Conservation (phyloP, 2,797 vertebrate species). For the Sebastes matsubarae region DNA sequence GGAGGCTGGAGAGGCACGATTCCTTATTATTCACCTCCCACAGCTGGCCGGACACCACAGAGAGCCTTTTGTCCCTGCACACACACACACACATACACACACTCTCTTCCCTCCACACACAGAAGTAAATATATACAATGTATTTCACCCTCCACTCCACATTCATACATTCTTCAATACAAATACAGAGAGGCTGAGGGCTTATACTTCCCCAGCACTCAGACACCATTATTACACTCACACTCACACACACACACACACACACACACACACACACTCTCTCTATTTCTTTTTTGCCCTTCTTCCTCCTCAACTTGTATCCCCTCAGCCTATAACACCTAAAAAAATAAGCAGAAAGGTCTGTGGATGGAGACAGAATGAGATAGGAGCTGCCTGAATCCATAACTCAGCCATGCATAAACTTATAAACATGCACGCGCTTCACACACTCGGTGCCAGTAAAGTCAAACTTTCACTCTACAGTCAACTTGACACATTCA, state of each 20-base stretch:
- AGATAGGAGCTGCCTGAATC: conserved; percentile 51
- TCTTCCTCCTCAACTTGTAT: conserved; percentile 27
- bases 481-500: neutral
- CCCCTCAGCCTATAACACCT: conserved; percentile 45
- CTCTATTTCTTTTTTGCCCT: neutral
- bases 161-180: conserved; percentile 39
- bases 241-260: conserved; percentile 1
- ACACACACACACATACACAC: conserved; percentile 3
- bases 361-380: conserved; percentile 44
- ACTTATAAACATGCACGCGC: conserved; percentile 36
- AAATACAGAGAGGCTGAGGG: conserved; percentile 29
- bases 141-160: conserved; percentile 23
- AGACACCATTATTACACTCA: conserved; percentile 11
- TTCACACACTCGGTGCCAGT: conserved; percentile 1
- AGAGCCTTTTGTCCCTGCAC: conserved; percentile 37
- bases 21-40: conserved; percentile 67
- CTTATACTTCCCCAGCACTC: conserved; percentile 18
- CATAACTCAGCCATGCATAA: conserved; percentile 56
- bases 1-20: conserved; percentile 54
- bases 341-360: conserved; percentile 51
- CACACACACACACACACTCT: neutral
- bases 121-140: conserved; percentile 14
- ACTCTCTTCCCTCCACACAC: neutral
- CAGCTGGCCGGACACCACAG: conserved; percentile 44
- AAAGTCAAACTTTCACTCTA: conserved; percentile 27